These are phyloP conservation scores for Hyles euphorbiae DNA, from an alignment of 1,140 invertebrate species.

Conservation along the genomic window DNA sequence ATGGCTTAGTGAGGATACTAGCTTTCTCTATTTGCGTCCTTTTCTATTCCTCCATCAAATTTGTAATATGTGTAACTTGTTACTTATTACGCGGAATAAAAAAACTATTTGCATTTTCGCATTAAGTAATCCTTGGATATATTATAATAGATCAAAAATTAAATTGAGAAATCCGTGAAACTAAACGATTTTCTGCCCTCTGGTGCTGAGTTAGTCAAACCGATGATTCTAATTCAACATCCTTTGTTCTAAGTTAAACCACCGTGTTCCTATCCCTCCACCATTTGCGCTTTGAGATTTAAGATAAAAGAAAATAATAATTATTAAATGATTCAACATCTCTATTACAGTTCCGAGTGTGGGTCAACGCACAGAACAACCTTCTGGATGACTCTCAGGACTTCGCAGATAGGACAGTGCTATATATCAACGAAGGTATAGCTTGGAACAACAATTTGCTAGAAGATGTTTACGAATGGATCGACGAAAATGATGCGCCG, in stretches of 20 bases:
- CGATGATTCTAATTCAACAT: too few relatives aligned
- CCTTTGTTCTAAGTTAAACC: too few relatives aligned
- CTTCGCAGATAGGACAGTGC: conserved; percentile 26
- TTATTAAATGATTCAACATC: not conserved
- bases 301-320: not conserved
- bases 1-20: too few relatives aligned
- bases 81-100: too few relatives aligned
- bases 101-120: too few relatives aligned
- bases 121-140: not conserved
- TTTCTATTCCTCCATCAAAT: too few relatives aligned
- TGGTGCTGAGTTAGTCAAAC: too few relatives aligned
- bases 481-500: conserved; percentile 55
- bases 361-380: conserved; percentile 38
- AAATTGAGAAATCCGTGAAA: too few relatives aligned
- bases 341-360: conserved; percentile 46
- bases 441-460: conserved; percentile 30
- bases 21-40: too few relatives aligned
- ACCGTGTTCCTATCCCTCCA: too few relatives aligned
- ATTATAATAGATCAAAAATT: not conserved
- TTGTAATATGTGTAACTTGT: too few relatives aligned
- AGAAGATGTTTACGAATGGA: conserved; percentile 56
- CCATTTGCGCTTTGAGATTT: too few relatives aligned
- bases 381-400: conserved; percentile 38
- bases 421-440: conserved; percentile 25
- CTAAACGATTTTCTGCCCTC: not conserved